These are phyloP conservation scores for Phrynocephalus forsythii DNA, from an alignment of 2,797 vertebrate species.

Conservation along the genomic window DNA sequence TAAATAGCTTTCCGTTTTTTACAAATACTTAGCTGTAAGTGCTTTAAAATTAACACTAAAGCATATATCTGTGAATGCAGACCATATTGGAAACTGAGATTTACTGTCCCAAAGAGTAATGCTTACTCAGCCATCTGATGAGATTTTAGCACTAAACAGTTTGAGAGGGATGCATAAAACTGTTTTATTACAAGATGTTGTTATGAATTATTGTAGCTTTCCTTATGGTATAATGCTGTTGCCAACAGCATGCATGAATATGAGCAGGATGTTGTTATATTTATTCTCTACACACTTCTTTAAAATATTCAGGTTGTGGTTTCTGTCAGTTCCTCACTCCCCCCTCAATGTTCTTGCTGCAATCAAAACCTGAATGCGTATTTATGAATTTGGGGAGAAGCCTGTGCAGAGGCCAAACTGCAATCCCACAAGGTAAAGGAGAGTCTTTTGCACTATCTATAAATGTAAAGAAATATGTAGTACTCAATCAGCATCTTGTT, in stretches of 20 bases:
- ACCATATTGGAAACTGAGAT: conserved; percentile 84
- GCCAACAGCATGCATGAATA: conserved; percentile 79
- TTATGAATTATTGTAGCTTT: conserved; percentile 82
- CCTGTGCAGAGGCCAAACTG: conserved; percentile 26
- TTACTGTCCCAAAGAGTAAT: conserved; percentile 83
- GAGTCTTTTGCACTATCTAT: conserved; percentile 26
- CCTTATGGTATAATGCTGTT: conserved; percentile 80
- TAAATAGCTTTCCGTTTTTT: conserved; percentile 64
- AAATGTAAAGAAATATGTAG: background rate
- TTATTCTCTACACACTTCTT: conserved; percentile 67
- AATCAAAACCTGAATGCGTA: conserved; percentile 58
- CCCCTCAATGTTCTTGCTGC: conserved; percentile 54
- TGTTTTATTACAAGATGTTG: conserved; percentile 84
- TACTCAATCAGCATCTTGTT: too few relatives aligned
- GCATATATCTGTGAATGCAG: conserved; percentile 75
- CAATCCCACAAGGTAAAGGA: background rate
- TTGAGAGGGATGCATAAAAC: conserved; percentile 81
- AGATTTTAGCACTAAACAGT: conserved; percentile 79
- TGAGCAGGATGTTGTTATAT: conserved; percentile 72
- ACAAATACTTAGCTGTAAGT: conserved; percentile 76
- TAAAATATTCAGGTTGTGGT: conserved; percentile 68
- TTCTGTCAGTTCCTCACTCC: conserved; percentile 56
- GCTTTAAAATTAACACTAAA: conserved; percentile 72
- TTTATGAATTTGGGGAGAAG: conserved; percentile 53
- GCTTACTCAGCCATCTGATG: conserved; percentile 85